Conservation (phyloP, 2,888 invertebrate genomes). For the Loripinus fragilis region DNA sequence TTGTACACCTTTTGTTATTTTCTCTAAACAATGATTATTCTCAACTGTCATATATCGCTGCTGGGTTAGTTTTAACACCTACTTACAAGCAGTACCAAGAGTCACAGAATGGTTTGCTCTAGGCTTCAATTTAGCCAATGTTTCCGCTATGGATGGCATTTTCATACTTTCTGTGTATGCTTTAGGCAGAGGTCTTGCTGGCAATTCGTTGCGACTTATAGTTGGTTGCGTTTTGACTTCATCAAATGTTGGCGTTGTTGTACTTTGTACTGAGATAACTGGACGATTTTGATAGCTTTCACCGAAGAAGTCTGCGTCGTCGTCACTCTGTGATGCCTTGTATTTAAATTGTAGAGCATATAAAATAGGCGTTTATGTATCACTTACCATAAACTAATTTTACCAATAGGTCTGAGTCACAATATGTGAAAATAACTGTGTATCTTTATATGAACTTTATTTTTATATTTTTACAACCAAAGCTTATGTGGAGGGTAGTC, state of each 20-base stretch:
- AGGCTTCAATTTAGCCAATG: conserved; percentile 61
- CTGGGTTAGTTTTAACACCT: neutral
- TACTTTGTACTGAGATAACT: conserved; percentile 49
- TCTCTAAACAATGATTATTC: neutral
- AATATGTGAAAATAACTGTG: no score
- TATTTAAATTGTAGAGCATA: neutral
- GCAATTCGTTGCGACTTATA: conserved; percentile 53
- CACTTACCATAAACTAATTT: no score
- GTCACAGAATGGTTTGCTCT: conserved; percentile 55
- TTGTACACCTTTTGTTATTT: no score
- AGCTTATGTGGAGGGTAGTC: no score
- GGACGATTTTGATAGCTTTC: conserved; percentile 40
- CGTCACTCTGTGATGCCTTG: conserved; percentile 41
- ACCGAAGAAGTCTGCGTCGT: conserved; percentile 45
- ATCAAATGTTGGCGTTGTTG: conserved; percentile 53
- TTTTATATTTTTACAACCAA: no score
- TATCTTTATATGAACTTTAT: no score
- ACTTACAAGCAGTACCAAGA: conserved; percentile 60
- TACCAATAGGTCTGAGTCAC: no score
- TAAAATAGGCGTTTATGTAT: no score
- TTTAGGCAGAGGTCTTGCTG: conserved; percentile 51
- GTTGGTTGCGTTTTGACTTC: conserved; percentile 52
- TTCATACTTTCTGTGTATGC: conserved; percentile 53
- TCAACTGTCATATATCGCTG: neutral
- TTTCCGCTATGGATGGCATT: conserved; percentile 66